Evolutionary conservation across 2,888 invertebrate species (phyloP).

Genomic region (Tetheella fluctuosa): DNA sequence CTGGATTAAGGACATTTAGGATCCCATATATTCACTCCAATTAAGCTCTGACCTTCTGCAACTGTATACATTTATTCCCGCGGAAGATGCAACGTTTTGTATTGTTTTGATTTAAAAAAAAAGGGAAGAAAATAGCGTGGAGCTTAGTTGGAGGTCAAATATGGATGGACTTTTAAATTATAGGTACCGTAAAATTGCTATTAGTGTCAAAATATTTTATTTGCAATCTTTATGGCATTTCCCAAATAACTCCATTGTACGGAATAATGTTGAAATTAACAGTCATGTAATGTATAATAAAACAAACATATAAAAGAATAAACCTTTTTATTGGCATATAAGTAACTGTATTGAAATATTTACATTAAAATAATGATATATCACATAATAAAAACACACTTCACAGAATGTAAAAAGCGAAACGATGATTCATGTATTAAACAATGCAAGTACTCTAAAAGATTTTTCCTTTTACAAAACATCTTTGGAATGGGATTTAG

Average conservation of each 20-base stretch:
- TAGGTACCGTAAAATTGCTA: too few species aligned
- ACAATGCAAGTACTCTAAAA: conserved; percentile 49
- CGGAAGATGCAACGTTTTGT: too few species aligned
- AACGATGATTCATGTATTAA: conserved; percentile 52
- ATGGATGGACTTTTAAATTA: too few species aligned
- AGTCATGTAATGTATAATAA: conserved; percentile 34
- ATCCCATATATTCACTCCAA: too few species aligned
- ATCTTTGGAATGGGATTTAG: conserved; percentile 69
- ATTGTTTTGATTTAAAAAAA: too few species aligned
- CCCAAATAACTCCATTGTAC: not conserved
- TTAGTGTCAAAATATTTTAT: too few species aligned
- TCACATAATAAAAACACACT: conserved; percentile 79
- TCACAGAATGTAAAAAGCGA: conserved; percentile 70
- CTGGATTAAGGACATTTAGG: too few species aligned
- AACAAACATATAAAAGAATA: conserved; percentile 72
- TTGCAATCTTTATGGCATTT: too few species aligned
- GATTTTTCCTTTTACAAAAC: conserved; percentile 30
- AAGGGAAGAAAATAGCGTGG: too few species aligned
- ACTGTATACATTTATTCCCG: too few species aligned
- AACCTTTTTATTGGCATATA: conserved; percentile 77
- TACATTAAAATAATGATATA: conserved; percentile 77
- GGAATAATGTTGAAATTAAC: not conserved
- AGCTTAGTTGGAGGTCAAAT: too few species aligned
- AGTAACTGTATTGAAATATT: conserved; percentile 76
- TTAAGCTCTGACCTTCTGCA: too few species aligned